These are phyloP conservation scores for Schizothorax lantsangensis DNA, from an alignment of 2,797 vertebrate species.

Conservation along the genomic window DNA sequence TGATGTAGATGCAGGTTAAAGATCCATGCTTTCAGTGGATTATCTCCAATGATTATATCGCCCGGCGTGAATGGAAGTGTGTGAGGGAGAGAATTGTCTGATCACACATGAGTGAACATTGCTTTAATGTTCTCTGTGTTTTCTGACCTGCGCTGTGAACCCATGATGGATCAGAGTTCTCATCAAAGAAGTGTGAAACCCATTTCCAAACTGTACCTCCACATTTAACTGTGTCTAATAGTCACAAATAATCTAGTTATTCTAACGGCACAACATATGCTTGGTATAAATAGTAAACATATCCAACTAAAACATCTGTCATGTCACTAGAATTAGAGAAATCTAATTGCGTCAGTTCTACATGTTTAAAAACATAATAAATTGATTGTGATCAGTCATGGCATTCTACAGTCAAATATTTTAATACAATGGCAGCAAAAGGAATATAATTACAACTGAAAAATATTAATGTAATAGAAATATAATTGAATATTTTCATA, in stretches of 20 bases:
- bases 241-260: conserved; percentile 12
- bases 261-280: background rate
- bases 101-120: conserved; percentile 27
- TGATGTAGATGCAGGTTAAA: conserved; percentile 45
- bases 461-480: background rate
- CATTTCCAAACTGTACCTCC: background rate
- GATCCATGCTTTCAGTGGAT: conserved; percentile 35
- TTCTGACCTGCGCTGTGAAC: conserved; percentile 38
- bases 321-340: background rate
- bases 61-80: background rate
- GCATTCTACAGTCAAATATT: background rate
- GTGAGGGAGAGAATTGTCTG: background rate
- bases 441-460: background rate
- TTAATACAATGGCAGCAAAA: background rate
- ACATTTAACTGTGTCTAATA: background rate
- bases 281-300: background rate
- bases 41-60: conserved; percentile 3
- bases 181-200: conserved; percentile 25
- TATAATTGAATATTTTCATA: background rate
- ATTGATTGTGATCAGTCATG: background rate
- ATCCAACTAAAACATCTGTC: background rate
- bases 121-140: conserved; percentile 33
- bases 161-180: conserved; percentile 15
- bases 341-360: background rate
- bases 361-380: background rate